Evolutionary conservation across 2,113 vertebrate species (phyloP).

Genomic region (Hemichromis elongatus): DNA sequence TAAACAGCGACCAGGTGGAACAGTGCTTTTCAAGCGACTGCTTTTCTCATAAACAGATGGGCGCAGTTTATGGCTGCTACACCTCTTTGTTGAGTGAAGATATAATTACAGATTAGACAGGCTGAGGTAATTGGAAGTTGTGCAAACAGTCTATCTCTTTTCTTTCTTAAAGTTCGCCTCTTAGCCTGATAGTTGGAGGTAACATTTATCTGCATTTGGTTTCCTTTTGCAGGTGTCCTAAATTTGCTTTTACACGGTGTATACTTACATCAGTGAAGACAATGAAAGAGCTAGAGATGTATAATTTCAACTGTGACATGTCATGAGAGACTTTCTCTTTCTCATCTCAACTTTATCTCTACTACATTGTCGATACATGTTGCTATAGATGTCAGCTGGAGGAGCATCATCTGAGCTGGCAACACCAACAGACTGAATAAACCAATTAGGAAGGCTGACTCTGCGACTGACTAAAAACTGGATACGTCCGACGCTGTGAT

Average conservation of each 20-base stretch:
- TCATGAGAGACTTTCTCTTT: background rate
- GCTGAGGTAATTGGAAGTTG: slow-evolving; percentile 46
- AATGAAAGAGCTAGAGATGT: background rate
- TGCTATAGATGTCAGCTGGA: background rate
- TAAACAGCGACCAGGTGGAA: slow-evolving; percentile 62
- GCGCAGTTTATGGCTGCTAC: slow-evolving; percentile 44
- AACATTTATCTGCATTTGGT: background rate
- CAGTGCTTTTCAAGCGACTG: slow-evolving; percentile 23
- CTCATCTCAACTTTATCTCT: background rate
- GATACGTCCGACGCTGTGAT: background rate
- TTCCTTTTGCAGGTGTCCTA: background rate
- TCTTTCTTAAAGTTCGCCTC: background rate
- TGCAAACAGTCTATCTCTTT: slow-evolving; percentile 22
- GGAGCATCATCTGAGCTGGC: background rate
- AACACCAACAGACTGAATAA: background rate
- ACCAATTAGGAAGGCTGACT: background rate
- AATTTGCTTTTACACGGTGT: background rate
- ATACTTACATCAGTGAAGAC: background rate
- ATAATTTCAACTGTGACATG: background rate
- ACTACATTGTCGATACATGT: background rate
- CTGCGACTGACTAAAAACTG: background rate
- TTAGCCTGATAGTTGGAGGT: background rate
- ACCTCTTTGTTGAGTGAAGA: slow-evolving; percentile 57
- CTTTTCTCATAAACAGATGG: slow-evolving; percentile 67
- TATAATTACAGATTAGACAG: slow-evolving; percentile 62